Evolutionary conservation across 2,113 vertebrate genomes (phyloP).

Genomic region (Catharus minimus): DNA sequence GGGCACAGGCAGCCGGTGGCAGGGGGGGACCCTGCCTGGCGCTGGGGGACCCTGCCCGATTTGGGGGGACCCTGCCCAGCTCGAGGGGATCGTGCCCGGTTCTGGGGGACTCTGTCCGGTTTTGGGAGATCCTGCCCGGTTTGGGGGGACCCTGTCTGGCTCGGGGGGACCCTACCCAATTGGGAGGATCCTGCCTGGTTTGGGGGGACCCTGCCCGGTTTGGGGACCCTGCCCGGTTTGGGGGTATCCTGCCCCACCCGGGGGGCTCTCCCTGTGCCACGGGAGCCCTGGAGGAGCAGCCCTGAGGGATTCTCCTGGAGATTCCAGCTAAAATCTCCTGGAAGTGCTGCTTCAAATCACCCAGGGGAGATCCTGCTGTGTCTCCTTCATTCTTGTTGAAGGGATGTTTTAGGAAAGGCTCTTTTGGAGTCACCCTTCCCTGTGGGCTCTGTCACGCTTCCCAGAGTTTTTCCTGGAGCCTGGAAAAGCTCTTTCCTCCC

Average conservation of each 20-base stretch:
- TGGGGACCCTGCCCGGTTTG: not conserved
- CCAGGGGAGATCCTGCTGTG: not conserved
- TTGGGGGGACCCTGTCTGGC: too few relatives aligned
- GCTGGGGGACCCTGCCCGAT: not conserved
- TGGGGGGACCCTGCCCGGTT: rapidly evolving
- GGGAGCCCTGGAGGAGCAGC: not conserved
- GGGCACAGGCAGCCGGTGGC: not conserved
- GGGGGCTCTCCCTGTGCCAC: not conserved
- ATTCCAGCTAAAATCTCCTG: not conserved
- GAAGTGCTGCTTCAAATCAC: not conserved
- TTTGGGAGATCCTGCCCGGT: too few relatives aligned
- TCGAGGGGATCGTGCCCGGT: too few relatives aligned
- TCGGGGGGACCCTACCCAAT: too few relatives aligned
- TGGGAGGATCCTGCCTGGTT: too few relatives aligned
- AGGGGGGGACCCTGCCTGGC: not conserved
- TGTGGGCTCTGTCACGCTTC: not conserved
- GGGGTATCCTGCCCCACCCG: not conserved
- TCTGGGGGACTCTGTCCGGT: too few relatives aligned
- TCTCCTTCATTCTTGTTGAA: too few relatives aligned
- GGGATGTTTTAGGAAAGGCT: not conserved
- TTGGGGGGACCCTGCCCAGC: not conserved
- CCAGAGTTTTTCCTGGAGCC: not conserved
- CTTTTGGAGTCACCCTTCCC: not conserved
- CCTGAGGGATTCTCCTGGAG: not conserved
- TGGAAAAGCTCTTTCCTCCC: not conserved